A percentile compares a stretch with the other conserved stretches of the same genome.
Evolutionary conservation across 1,140 invertebrate genomes (phyloP).

Genomic region (Atta colombica): DNA sequence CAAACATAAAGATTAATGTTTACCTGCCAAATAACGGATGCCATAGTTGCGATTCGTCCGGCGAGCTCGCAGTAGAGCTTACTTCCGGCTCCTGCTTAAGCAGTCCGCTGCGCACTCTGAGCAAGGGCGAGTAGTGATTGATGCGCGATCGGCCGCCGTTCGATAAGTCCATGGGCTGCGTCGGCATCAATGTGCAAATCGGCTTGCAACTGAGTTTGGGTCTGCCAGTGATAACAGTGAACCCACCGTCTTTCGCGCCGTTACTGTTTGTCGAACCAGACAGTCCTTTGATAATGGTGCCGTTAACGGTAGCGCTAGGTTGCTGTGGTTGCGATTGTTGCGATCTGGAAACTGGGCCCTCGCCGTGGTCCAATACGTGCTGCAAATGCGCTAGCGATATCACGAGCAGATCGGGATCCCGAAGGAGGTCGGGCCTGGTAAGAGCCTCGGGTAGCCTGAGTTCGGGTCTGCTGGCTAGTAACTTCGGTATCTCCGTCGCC

Average conservation of each 20-base stretch:
- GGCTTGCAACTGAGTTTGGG: conserved; percentile 83
- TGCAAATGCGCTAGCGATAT: conserved; percentile 92
- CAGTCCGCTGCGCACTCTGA: conserved; percentile 81
- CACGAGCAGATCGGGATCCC: conserved; percentile 92
- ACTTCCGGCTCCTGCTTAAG: conserved; percentile 85
- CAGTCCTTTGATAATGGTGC: conserved; percentile 33
- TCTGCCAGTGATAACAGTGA: conserved; percentile 57
- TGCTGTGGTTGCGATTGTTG: conserved; percentile 63
- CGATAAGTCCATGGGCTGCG: conserved; percentile 82
- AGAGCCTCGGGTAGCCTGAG: conserved; percentile 90
- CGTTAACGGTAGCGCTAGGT: not conserved
- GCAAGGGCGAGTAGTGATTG: conserved; percentile 78
- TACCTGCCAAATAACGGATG: conserved; percentile 91
- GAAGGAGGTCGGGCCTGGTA: conserved; percentile 90
- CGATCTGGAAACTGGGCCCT: conserved; percentile 74
- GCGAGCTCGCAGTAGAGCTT: conserved; percentile 82
- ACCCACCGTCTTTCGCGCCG: conserved; percentile 62
- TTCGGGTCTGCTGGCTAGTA: conserved; percentile 90
- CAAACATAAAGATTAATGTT: conserved; percentile 59
- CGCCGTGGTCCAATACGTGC: conserved; percentile 88
- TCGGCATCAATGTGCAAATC: conserved; percentile 84
- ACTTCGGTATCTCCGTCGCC: conserved; percentile 91
- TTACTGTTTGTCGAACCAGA: conserved; percentile 46
- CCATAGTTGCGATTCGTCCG: conserved; percentile 88
- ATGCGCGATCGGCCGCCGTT: conserved; percentile 79